These are phyloP conservation scores for Xylocampa areola DNA, from an alignment of 2,888 invertebrate genomes.

Conservation along the genomic window DNA sequence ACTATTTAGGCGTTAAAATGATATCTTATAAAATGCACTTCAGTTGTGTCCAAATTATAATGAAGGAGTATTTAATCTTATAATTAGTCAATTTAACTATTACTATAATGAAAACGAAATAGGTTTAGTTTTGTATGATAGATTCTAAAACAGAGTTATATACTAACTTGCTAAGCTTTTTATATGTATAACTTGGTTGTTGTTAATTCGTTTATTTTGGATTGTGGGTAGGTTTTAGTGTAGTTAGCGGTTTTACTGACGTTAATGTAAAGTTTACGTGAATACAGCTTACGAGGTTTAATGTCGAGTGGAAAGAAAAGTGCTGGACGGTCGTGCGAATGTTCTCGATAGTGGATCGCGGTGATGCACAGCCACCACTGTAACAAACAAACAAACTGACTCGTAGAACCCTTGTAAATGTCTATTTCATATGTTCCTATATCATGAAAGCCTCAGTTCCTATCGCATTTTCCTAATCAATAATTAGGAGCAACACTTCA, in stretches of 20 bases:
- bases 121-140: constrained; percentile 78
- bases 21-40: constrained; percentile 68
- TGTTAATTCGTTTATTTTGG: constrained; percentile 77
- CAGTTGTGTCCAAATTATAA: constrained; percentile 77
- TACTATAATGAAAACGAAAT: constrained; percentile 75
- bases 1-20: constrained; percentile 63
- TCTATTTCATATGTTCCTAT: constrained; percentile 28
- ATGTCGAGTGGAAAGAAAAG: constrained; percentile 8
- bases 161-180: constrained; percentile 78
- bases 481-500: constrained; percentile 11
- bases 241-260: constrained; percentile 55
- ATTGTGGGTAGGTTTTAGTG: constrained; percentile 80
- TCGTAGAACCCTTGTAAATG: not conserved
- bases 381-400: not conserved
- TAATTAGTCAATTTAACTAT: constrained; percentile 83
- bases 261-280: constrained; percentile 34
- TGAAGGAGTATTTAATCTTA: constrained; percentile 79
- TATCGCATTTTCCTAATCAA: constrained; percentile 13
- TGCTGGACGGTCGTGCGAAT: constrained; percentile 40
- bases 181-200: constrained; percentile 83
- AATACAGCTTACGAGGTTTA: constrained; percentile 13
- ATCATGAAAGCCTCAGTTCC: constrained; percentile 38
- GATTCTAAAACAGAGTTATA: constrained; percentile 72
- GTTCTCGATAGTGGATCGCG: constrained; percentile 18
- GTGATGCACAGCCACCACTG: constrained; percentile 1